Conservation (phyloP, 2,797 vertebrate species). For the Poecile montanus region DNA sequence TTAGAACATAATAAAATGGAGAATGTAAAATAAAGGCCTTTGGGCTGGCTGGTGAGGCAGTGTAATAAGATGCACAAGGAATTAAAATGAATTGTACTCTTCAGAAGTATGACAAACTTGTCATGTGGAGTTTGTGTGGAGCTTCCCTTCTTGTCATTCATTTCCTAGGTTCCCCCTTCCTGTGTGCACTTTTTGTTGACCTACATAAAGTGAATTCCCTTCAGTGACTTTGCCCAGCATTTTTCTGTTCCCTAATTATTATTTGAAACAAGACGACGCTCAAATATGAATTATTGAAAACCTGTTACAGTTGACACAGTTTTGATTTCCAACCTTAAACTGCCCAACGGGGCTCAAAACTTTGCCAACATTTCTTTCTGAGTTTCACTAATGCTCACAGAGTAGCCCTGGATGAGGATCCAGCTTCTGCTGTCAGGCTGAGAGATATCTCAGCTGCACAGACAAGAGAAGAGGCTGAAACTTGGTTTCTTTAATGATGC, state of each 20-base stretch:
- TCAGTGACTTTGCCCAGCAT: not conserved
- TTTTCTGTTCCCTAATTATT: not conserved
- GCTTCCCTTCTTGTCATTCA: not conserved
- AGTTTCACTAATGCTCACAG: not conserved
- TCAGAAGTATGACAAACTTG: not conserved
- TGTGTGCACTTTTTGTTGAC: not conserved
- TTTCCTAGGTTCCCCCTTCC: not conserved
- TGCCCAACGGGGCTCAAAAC: not conserved
- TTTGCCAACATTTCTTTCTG: not conserved
- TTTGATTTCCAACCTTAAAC: not conserved
- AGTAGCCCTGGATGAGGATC: not conserved
- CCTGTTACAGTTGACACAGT: not conserved
- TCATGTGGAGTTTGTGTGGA: not conserved
- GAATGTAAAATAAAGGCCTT: not conserved
- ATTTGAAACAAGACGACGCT: not conserved
- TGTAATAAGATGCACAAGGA: not conserved
- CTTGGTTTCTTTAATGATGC: not conserved
- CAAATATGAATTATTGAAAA: not conserved
- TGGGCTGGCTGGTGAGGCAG: not conserved
- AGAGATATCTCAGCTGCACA: not conserved
- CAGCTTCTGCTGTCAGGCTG: not conserved
- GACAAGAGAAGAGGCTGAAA: not conserved
- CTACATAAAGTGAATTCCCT: not conserved
- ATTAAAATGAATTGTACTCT: not conserved
- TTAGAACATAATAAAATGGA: constrained; percentile 22